phyloP scores from a whole-genome alignment of 1,140 invertebrate genomes.

The Ptiloglossa arizonensis region DNA sequence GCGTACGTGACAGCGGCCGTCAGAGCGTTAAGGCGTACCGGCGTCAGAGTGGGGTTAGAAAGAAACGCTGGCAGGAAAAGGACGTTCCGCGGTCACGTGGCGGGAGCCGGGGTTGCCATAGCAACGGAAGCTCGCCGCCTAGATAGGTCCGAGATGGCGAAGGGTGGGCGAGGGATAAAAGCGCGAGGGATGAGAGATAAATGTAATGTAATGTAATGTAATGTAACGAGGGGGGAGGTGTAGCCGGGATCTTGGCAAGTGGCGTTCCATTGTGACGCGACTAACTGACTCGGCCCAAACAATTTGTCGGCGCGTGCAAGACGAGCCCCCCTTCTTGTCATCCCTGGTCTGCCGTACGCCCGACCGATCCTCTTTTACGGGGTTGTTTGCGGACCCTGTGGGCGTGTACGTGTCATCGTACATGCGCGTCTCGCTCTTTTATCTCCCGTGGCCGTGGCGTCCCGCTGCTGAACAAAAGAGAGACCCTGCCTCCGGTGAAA shows the following conservation, averaged over 20 bases:
- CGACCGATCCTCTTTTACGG: conserved; percentile 59
- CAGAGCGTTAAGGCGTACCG: too few relatives aligned
- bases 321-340: conserved; percentile 49
- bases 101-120: conserved; percentile 72
- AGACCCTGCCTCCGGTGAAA: conserved; percentile 1
- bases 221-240: conserved; percentile 68
- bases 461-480: background rate
- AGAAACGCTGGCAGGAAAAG: background rate
- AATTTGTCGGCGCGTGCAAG: conserved; percentile 76
- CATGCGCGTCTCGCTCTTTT: conserved; percentile 36
- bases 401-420: conserved; percentile 56
- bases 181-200: conserved; percentile 77
- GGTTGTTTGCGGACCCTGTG: conserved; percentile 60
- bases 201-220: conserved; percentile 74
- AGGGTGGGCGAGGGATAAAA: conserved; percentile 69
- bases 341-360: conserved; percentile 7
- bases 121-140: conserved; percentile 55
- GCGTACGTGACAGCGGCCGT: background rate
- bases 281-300: conserved; percentile 80
- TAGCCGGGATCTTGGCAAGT: conserved; percentile 70
- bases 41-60: too few relatives aligned
- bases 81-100: conserved; percentile 32
- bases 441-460: background rate
- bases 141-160: conserved; percentile 56
- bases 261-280: conserved; percentile 79